Conservation (phyloP, 2,888 invertebrate species). For the Apamea monoglypha region DNA sequence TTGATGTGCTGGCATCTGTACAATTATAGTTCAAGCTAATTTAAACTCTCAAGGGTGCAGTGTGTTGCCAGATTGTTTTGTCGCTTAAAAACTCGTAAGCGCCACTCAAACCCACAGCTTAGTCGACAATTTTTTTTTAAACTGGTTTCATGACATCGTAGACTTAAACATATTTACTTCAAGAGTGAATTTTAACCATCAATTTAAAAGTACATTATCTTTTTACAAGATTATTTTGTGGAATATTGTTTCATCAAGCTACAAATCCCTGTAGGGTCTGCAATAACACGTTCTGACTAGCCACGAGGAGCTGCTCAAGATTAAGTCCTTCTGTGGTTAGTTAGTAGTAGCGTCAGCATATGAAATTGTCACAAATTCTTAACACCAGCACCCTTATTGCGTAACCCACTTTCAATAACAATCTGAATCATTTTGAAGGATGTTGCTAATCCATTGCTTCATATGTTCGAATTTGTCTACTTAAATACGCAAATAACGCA, state of each 20-base stretch:
- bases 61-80: neutral
- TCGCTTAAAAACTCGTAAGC: no score
- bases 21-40: no score
- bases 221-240: constrained; percentile 33
- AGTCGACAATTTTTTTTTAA: neutral
- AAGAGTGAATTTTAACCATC: neutral
- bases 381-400: neutral
- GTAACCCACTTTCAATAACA: neutral
- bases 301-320: constrained; percentile 55
- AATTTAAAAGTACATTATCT: constrained; percentile 45
- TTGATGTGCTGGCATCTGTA: no score
- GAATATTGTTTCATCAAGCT: constrained; percentile 53
- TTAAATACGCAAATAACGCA: neutral
- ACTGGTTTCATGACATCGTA: neutral
- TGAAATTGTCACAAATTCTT: neutral
- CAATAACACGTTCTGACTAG: constrained; percentile 50
- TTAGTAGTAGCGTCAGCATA: constrained; percentile 56
- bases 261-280: constrained; percentile 56
- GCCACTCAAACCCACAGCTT: neutral
- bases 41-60: neutral
- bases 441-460: neutral
- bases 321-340: constrained; percentile 58
- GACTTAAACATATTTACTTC: neutral
- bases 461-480: neutral
- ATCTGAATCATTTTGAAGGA: neutral